Evolutionary conservation across 2,113 vertebrate genomes (phyloP).

Genomic region (Beaufortia kweichowensis): DNA sequence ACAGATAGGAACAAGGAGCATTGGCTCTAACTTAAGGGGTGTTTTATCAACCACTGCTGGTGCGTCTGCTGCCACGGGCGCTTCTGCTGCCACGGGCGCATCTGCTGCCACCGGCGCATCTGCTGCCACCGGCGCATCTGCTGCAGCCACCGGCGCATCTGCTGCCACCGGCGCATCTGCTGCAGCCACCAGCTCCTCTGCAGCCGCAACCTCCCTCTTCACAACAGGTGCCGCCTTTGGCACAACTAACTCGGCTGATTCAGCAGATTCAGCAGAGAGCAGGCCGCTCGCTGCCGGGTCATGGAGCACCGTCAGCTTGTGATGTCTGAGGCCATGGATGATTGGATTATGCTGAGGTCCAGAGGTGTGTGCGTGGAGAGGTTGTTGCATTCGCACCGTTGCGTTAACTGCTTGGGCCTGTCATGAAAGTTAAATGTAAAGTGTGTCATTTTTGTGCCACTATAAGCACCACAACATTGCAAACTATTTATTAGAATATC

Average conservation of each 20-base stretch:
- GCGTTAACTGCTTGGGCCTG: slow-evolving; percentile 56
- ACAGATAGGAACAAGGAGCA: slow-evolving; percentile 49
- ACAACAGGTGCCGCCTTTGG: slow-evolving; percentile 32
- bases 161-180: not conserved
- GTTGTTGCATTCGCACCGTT: slow-evolving; percentile 30
- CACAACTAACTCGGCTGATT: slow-evolving; percentile 61
- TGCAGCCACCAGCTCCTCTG: not conserved
- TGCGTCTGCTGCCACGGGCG: not conserved
- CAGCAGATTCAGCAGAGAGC: slow-evolving; percentile 67
- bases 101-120: no score
- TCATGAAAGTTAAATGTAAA: not conserved
- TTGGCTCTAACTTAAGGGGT: not conserved
- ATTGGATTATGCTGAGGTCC: slow-evolving; percentile 27
- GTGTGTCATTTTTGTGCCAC: no score
- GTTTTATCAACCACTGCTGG: not conserved
- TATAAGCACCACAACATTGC: no score
- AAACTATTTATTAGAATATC: no score
- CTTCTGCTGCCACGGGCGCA: not conserved
- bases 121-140: not conserved
- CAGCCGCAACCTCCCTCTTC: slow-evolving; percentile 58
- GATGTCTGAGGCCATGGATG: slow-evolving; percentile 61
- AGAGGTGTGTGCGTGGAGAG: slow-evolving; percentile 35
- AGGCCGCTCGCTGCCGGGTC: slow-evolving; percentile 54
- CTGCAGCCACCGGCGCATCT: not conserved
- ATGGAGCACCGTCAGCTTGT: slow-evolving; percentile 64